Evolutionary conservation across 1,140 invertebrate species (phyloP), one percentile per base, ranked within the genome.

Genomic region (Brachionus asplanchnoidis): DNA sequence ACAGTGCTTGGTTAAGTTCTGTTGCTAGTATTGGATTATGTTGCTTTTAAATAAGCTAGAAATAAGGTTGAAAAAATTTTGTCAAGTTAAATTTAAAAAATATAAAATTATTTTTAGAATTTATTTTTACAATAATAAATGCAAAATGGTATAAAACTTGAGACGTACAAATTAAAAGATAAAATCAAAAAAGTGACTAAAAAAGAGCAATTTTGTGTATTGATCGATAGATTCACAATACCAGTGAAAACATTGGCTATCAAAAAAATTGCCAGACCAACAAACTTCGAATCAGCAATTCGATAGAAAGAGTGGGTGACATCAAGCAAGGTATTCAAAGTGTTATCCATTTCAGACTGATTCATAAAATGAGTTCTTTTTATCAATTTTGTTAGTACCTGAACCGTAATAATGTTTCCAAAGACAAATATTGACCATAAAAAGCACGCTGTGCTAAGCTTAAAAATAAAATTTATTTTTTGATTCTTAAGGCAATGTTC

Each of bases 241-340:
- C 95, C 95, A 26, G 95, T 96, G 9, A 94, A 87, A 20, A 96
- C 46, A 91, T 96, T 96, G 3, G 92, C 92, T 1, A 94, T 50
- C 50, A 96, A 88, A 88, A 96, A 96, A 88, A 93, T 95, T 17
- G 92, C 85, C 36, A 96, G 88, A 11, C 93, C 93, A 90, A 94
- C 95, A 75, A 92, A 44, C 17, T 42, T 53, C 3, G 56, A 85
- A 36, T 80, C 70, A 12, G 44, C 56, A 28, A 50, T 4, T 7
- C 12, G 28, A 14, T n/a, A 53, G 50, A 82, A 60, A 12, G 65
- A 82, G 11, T 82, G 79, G 9, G 53, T 28, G 0, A 68, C 3
- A 28, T 82, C 17, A 14, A 77, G 23, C 42, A 50, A 5, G 9
- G 6, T 2, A 12, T 77, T 23, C 7, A 77, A 77, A 8, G 42